A percentile compares a stretch with the other conserved stretches of the same genome.
These are phyloP conservation scores for Campoletis sonorensis DNA, from an alignment of 1,140 invertebrate species.

Conservation along the genomic window DNA sequence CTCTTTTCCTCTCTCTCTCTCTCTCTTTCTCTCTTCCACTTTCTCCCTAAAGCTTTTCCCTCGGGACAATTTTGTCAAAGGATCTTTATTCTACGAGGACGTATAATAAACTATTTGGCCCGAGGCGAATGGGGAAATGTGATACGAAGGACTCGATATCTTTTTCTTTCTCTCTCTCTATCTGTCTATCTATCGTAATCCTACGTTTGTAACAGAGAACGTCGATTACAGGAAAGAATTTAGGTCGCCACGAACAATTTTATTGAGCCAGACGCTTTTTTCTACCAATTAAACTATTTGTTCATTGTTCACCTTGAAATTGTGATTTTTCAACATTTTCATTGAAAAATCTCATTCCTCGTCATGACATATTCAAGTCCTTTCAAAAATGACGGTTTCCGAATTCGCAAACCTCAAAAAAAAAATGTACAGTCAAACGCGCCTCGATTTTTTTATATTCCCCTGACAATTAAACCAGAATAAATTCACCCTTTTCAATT, in stretches of 20 bases:
- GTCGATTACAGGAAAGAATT: neutral
- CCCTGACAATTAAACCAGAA: no score
- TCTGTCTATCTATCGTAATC: constrained; percentile 6
- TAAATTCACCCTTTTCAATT: no score
- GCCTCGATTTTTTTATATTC: no score
- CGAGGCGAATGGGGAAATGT: constrained; percentile 68
- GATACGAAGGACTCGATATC: constrained; percentile 60
- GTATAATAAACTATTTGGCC: constrained; percentile 73
- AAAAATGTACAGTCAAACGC: no score
- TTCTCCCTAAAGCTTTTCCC: constrained; percentile 70
- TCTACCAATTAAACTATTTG: no score
- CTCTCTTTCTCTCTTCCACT: constrained; percentile 27
- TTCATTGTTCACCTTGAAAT: no score
- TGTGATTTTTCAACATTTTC: no score
- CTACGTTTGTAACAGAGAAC: constrained; percentile 36
- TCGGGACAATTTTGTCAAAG: constrained; percentile 77
- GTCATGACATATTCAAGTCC: no score
- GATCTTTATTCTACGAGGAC: constrained; percentile 75
- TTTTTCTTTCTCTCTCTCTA: neutral
- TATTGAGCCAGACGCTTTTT: constrained; percentile 39
- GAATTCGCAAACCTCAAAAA: no score
- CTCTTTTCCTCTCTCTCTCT: constrained; percentile 22
- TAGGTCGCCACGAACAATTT: constrained; percentile 54
- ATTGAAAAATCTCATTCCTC: no score
- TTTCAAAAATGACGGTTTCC: no score